Base-by-base conservation (phyloP, 1,140 invertebrate species). In the Caerostris extrusa region DNA sequence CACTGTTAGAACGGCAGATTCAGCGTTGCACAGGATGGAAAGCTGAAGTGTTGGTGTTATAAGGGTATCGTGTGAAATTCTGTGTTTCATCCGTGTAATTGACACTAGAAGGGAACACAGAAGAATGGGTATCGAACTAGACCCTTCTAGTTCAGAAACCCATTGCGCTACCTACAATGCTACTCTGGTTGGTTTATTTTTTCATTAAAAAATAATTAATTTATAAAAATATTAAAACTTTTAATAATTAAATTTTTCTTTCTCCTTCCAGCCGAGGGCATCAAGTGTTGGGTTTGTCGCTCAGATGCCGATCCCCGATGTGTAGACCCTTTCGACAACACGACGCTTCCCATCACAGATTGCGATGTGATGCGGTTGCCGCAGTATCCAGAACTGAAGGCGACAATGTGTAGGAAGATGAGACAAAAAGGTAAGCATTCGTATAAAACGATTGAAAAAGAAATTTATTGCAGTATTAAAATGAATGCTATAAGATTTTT, bases 281-380 rank as follows among this genome's bases (percentile, higher is more conserved):
- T 99, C 64, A 98, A 98, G 97, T 99, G 98, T 95, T 99, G 98
- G 98, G 97, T 97, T 50, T 99, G 98, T 95, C 97, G 98, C 95
- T 98, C 98, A 3, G 98, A 98, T 95, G 97, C 97, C 86, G 98
- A 99, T 96, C 98, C 98, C 10, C 98, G 98, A 96, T 99, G 98
- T 96, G 97, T 97, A 0, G 98, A 99, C 96, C 98, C 98, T 2
- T 99, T 99, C 95, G 98, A 99, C 96, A 99, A 99, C 95, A 97
- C 97, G 64, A 98, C 98, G 3, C 97, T 98, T 91, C 98, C 98
- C 1, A 98, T 98, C 64, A 98, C 97, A 3, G 98, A 99, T 95
- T 99, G 98, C 95, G 97, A 96, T 94, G 97, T 98, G 95, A 97
- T 97, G 94, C 96, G 96, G 50, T 95, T 98, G 50, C 95, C 96